Percentiles rank a stretch among this genome's conserved stretches.
Conservation (phyloP, 1,140 invertebrate species). For the Diachasmimorpha longicaudata region DNA sequence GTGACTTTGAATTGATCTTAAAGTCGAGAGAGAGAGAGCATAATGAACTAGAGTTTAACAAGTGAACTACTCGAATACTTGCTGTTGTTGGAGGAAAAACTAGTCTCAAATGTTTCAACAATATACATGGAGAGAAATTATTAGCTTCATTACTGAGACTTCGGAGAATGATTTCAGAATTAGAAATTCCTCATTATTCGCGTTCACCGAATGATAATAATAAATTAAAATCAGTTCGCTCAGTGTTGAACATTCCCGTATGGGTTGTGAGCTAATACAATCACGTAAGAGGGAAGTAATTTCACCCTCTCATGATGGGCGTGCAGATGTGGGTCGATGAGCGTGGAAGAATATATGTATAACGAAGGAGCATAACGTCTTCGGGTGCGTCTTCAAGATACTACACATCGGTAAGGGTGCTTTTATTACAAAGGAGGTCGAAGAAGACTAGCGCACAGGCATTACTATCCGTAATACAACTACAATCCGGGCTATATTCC, state of each 20-base stretch:
- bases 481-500: not conserved
- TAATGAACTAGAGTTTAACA: not conserved
- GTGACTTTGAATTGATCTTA: conserved; percentile 25
- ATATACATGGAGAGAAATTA: not conserved
- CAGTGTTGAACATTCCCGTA: not conserved
- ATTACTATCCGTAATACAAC: not conserved
- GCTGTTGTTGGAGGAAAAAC: not conserved
- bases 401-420: not conserved
- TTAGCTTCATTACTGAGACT: no score
- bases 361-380: not conserved
- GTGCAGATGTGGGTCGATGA: conserved; percentile 22
- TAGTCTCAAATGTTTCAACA: not conserved
- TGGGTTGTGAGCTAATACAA: conserved; percentile 14
- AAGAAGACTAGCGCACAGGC: not conserved
- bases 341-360: not conserved
- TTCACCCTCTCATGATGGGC: conserved; percentile 13
- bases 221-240: conserved; percentile 13
- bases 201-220: conserved; percentile 15
- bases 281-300: conserved; percentile 20
- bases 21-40: conserved; percentile 5
- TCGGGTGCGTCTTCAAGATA: not conserved
- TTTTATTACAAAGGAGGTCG: not conserved
- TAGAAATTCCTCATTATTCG: no score
- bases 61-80: not conserved
- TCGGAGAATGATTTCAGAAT: no score